Conservation (phyloP, 53 echinoderm and acorn worm genomes). For the Arbacia lixula region DNA sequence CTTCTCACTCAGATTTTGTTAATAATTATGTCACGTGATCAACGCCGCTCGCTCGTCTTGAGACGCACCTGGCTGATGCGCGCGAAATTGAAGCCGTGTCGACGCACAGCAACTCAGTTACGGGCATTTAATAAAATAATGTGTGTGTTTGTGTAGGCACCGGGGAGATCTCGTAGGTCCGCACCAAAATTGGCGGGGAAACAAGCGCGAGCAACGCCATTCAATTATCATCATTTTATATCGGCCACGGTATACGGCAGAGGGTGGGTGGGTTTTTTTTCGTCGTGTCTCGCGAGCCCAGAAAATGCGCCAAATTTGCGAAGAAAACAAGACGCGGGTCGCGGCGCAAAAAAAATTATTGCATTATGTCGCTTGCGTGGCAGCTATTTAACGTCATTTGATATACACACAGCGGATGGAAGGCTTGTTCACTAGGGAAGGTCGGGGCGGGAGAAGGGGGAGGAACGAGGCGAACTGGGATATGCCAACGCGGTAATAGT, state of each 20-base stretch:
- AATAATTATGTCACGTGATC: too few species aligned
- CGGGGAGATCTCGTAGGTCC: background rate
- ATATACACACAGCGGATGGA: constrained; percentile 8
- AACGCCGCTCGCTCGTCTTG: too few species aligned
- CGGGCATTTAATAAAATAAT: constrained; percentile 48
- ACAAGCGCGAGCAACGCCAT: constrained; percentile 20
- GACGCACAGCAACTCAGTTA: constrained; percentile 30
- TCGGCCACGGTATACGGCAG: too few species aligned
- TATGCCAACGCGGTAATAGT: constrained; percentile 34
- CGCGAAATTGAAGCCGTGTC: constrained; percentile 42
- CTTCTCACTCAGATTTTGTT: too few species aligned
- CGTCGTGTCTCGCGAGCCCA: constrained; percentile 18
- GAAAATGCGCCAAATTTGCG: constrained; percentile 23
- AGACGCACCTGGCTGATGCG: constrained; percentile 13
- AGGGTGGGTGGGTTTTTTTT: too few species aligned
- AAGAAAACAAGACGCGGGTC: constrained; percentile 10
- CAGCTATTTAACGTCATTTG: constrained; percentile 46
- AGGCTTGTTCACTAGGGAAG: too few species aligned
- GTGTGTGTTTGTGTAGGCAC: constrained; percentile 40
- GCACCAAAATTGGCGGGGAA: constrained; percentile 35
- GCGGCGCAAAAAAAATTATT: constrained; percentile 32
- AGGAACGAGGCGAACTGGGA: constrained; percentile 8
- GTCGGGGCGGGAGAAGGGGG: background rate
- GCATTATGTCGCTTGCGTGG: constrained; percentile 28
- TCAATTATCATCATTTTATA: constrained; percentile 32